Base-by-base conservation (phyloP, 2,888 invertebrate species). In the Hypena proboscidalis region DNA sequence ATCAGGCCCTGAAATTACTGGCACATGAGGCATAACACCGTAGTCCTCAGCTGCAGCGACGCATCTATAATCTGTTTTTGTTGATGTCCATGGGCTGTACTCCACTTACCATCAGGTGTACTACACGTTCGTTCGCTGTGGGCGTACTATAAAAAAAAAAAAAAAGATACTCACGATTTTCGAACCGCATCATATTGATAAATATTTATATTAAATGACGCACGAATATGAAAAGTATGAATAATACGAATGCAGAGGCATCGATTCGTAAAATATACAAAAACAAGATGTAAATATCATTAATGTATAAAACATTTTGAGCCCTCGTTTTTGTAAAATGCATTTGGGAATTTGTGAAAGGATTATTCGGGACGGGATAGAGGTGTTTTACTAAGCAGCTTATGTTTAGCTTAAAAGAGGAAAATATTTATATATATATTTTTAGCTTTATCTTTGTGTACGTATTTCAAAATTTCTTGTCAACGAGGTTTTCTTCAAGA, bases 171-270 rank as follows among this genome's bases (percentile, higher is more conserved):
- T 9, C 23, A 29, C 27, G 39, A 40, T 21, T 43, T 57, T 35
- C 25, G 39, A 40, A 23, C 15, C 36, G 14, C 4, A 30, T 7
- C 6, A 14, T 22, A 49, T 33, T 26, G 30, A 42, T 42, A 47
- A 56, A 57, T 45, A 58, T 34, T 58, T 38, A 53, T 42, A 49
- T 26, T 21, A 51, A 39, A 1, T 61, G 58, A 61, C 60, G 60
- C 52, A 58, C 49, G 32, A 44, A 31, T 48, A 14, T 31, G 25
- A 17, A 42, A 39, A n/a, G n/a, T n/a, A n/a, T n/a, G n/a, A n/a
- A 49, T 15, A 20, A 4, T 21, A 31, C 19, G 14, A 46, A 29
- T 6, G 19, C 10, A 14, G n/a, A 31, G 35, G 23, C 10, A 14
- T 33, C 35, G 20, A 20, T 20, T 35, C 23, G 8, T n/a, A 19